phyloP scores from a whole-genome alignment of 2,888 invertebrate genomes.

The Scelioninae gen. 2 region DNA sequence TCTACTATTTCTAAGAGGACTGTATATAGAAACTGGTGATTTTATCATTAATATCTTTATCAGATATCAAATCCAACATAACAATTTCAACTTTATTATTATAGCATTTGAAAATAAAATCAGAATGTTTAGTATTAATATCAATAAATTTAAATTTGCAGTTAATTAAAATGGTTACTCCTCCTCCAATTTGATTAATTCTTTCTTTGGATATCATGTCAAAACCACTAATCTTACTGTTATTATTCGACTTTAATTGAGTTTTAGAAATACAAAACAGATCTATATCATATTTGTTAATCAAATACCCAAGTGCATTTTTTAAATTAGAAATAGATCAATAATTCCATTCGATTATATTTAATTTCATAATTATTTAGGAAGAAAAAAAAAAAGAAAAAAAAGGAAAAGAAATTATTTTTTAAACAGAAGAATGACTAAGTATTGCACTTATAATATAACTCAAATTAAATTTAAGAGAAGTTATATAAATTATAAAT shows the following conservation, averaged over 20 bases:
- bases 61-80: neutral
- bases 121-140: constrained; percentile 1
- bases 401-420: neutral
- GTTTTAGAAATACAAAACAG: constrained; percentile 19
- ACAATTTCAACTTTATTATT: constrained; percentile 23
- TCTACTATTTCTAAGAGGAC: neutral
- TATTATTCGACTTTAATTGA: neutral
- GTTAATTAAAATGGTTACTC: constrained; percentile 5
- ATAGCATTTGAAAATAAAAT: constrained; percentile 1
- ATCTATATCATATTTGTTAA: constrained; percentile 1
- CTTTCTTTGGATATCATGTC: constrained; percentile 7
- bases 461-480: too few species aligned
- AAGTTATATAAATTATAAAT: too few species aligned
- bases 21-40: constrained; percentile 9
- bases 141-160: constrained; percentile 7
- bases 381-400: too few species aligned
- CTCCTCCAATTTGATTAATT: constrained; percentile 5
- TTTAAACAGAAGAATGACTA: too few species aligned
- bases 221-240: neutral
- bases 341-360: constrained; percentile 12
- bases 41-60: too few species aligned
- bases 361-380: too few species aligned
- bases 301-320: neutral
- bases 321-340: too few species aligned
- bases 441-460: too few species aligned